Percentiles rank a stretch among this genome's conserved stretches.
Conservation (phyloP, 2,888 invertebrate genomes). For the Aquatica leii region DNA sequence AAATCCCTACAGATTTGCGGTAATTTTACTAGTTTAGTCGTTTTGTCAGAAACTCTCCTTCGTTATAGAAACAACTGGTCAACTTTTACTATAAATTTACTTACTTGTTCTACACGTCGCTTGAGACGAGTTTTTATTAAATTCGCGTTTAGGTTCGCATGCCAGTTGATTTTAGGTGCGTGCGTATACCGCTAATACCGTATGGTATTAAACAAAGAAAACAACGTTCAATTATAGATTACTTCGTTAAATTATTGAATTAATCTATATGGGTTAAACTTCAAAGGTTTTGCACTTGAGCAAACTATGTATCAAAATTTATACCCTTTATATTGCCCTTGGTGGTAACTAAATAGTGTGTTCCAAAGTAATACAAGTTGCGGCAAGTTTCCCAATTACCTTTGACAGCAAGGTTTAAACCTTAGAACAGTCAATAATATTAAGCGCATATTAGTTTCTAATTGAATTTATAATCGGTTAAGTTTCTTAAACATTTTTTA, state of each 20-base stretch:
- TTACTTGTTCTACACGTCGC: too few species aligned
- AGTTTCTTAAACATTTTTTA: not conserved
- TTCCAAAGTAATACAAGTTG: slow-evolving; percentile 38
- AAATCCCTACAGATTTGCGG: too few species aligned
- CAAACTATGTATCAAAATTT: slow-evolving; percentile 16
- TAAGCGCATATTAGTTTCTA: slow-evolving; percentile 25
- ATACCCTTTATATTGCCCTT: slow-evolving; percentile 12
- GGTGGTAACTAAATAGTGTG: slow-evolving; percentile 30
- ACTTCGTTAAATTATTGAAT: slow-evolving; percentile 4
- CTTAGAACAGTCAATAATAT: slow-evolving; percentile 23
- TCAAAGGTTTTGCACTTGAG: slow-evolving; percentile 6
- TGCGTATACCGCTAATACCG: too few species aligned
- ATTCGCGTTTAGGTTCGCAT: too few species aligned
- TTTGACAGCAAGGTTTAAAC: slow-evolving; percentile 40
- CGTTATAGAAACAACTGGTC: too few species aligned
- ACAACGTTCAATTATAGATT: too few species aligned
- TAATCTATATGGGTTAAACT: not conserved
- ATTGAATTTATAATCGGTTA: slow-evolving; percentile 21
- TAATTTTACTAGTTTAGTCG: too few species aligned
- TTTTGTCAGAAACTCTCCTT: too few species aligned
- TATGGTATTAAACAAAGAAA: too few species aligned
- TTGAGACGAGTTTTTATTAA: too few species aligned
- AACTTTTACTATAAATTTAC: too few species aligned
- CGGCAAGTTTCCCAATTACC: slow-evolving; percentile 44
- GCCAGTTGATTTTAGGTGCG: too few species aligned